phyloP scores from a whole-genome alignment of 2,113 vertebrate genomes.

The Brachyhypopomus occidentalis region DNA sequence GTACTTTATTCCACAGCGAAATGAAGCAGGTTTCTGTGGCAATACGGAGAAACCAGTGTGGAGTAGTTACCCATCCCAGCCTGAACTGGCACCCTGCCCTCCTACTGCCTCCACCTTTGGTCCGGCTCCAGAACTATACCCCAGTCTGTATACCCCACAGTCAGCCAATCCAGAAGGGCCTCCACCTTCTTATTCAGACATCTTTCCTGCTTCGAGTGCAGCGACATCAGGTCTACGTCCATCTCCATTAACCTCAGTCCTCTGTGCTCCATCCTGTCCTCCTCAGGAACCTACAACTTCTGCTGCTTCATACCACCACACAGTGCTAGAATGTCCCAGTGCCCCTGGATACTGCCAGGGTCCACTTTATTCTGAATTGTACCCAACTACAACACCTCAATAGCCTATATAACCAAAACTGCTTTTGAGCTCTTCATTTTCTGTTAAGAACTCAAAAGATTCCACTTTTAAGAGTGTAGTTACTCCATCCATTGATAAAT shows the following conservation, averaged over 20 bases:
- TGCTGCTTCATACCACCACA: not conserved
- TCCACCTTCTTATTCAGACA: slow-evolving; percentile 43
- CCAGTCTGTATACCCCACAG: slow-evolving; percentile 19
- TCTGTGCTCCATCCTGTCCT: slow-evolving; percentile 52
- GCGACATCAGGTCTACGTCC: slow-evolving; percentile 21
- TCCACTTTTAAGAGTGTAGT: too few species aligned
- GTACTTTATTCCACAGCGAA: not conserved
- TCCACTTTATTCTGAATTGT: not conserved
- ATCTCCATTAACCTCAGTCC: slow-evolving; percentile 25
- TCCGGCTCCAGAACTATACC: slow-evolving; percentile 32
- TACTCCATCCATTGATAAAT: too few species aligned
- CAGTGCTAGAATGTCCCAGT: not conserved
- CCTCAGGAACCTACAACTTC: not conserved
- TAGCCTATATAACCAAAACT: not conserved
- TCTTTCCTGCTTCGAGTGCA: slow-evolving; percentile 1
- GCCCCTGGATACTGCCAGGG: not conserved
- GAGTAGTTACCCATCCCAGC: not conserved
- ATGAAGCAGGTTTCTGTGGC: not conserved
- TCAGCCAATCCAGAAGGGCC: slow-evolving; percentile 49
- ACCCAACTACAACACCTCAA: not conserved
- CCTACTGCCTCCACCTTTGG: not conserved
- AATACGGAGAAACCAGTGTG: not conserved
- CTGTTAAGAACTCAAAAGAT: too few species aligned
- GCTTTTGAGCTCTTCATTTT: not conserved
- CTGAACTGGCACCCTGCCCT: not conserved